These are phyloP conservation scores for Linnaemya vulpina DNA, from an alignment of 2,888 invertebrate genomes.

Conservation along the genomic window DNA sequence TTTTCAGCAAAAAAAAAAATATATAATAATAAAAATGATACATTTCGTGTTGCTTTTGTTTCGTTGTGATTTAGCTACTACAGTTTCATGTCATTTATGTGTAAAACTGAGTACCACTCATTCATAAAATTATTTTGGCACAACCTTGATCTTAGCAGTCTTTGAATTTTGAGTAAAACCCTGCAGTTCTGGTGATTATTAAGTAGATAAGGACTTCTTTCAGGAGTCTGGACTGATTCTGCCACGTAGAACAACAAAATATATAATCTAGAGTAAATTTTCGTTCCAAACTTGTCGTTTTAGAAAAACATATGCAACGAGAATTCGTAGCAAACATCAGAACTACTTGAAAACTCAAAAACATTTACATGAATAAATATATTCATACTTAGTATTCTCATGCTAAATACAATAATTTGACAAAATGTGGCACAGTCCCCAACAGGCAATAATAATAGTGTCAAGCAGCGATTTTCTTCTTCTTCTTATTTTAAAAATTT, in stretches of 20 bases:
- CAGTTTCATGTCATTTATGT: neutral
- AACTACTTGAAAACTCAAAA: neutral
- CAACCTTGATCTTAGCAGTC: slow-evolving; percentile 69
- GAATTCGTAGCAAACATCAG: neutral
- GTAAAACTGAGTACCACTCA: slow-evolving; percentile 28
- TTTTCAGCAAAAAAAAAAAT: neutral
- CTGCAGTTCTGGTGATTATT: slow-evolving; percentile 2
- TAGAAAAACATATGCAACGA: neutral
- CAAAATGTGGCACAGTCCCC: slow-evolving; percentile 25
- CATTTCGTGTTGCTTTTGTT: neutral
- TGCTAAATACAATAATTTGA: slow-evolving; percentile 19
- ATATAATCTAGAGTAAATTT: too few species aligned
- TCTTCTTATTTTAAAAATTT: neutral
- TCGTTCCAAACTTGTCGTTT: too few species aligned
- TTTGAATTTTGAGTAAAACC: slow-evolving; percentile 1
- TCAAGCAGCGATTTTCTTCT: slow-evolving; percentile 7
- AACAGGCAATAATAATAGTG: slow-evolving; percentile 11
- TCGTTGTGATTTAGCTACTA: neutral
- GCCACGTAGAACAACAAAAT: too few species aligned
- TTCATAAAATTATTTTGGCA: slow-evolving; percentile 61
- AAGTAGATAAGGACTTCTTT: too few species aligned
- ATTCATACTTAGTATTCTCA: neutral
- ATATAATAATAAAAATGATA: neutral
- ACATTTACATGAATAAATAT: neutral
- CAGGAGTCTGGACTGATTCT: too few species aligned